Evolutionary conservation across 2,888 invertebrate genomes (phyloP), one percentile per base, ranked within the genome.

Genomic region (Nowickia ferox): DNA sequence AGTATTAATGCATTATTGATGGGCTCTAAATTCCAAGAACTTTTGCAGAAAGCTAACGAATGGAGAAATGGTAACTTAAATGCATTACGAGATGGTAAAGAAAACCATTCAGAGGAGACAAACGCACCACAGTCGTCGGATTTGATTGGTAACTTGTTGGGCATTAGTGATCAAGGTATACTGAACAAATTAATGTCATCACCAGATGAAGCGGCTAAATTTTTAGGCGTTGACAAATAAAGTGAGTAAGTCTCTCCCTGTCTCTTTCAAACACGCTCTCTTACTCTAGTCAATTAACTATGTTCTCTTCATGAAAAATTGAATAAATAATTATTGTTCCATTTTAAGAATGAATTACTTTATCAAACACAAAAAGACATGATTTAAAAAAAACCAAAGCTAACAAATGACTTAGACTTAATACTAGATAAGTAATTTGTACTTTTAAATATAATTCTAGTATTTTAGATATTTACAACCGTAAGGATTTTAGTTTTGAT

Each of bases 111-210:
- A 72, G 90, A 88, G 17, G 90, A 88, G 81, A 87, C 80, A 66
- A 88, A 87, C 75, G 88, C 88, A 53, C 88, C 87, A 17, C 88
- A 90, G 77, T 71, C 85, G 69, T 81, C 79, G 75, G 97, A 97
- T 92, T 94, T 98, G 80, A 97, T 98, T 88, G 97, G 97, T 11
- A 97, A 98, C 92, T 94, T 98, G 1, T 93, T 98, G 19, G 98
- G 98, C 0, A 97, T 98, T 84, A 95, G 96, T 57, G 97, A 97
- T 92, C 95, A 96, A 88, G 96, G 96, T 17, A 95, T 97, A 84
- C 96, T 98, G 76, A 98, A 98, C 90, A 96, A 96, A 92, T 95
- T 97, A 87, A 94, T 98, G 46, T 96, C 97, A 40, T 95, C 96
- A 1, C 96, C 97, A 44, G 95, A 96, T 88, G 97, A 97, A 91